Conservation (phyloP, 2,888 invertebrate species). For the Melolontha melolontha region DNA sequence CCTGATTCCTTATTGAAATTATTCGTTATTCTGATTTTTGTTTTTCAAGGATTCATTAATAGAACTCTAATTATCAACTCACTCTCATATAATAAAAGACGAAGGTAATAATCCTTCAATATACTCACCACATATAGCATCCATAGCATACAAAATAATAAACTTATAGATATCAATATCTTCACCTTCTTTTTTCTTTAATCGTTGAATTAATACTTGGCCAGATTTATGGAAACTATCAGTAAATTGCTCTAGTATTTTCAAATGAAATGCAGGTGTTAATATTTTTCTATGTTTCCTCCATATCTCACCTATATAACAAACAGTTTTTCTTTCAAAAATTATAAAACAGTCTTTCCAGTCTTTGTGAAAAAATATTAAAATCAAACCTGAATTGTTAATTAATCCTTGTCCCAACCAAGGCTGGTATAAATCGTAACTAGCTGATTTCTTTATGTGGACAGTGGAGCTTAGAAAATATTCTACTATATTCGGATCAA, state of each 20-base stretch:
- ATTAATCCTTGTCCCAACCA: slow-evolving; percentile 50
- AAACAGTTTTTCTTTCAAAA: neutral
- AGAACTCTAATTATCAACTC: no score
- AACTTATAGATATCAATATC: slow-evolving; percentile 64
- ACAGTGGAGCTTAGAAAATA: slow-evolving; percentile 47
- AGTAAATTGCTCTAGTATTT: slow-evolving; percentile 64
- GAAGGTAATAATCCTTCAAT: no score
- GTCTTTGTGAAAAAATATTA: neutral
- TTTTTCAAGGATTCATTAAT: no score
- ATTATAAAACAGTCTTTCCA: neutral
- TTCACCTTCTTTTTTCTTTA: slow-evolving; percentile 45
- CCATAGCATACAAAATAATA: slow-evolving; percentile 64
- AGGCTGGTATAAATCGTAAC: slow-evolving; percentile 48
- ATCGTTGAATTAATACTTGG: slow-evolving; percentile 61
- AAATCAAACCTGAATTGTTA: slow-evolving; percentile 45
- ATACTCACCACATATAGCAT: slow-evolving; percentile 62
- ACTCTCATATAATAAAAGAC: no score
- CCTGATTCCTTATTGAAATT: no score
- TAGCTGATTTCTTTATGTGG: slow-evolving; percentile 49
- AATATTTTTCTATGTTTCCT: slow-evolving; percentile 64
- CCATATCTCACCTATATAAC: slow-evolving; percentile 58
- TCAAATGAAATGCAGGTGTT: slow-evolving; percentile 66
- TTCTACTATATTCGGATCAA: slow-evolving; percentile 48
- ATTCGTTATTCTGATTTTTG: no score
- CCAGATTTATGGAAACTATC: slow-evolving; percentile 64